A percentile compares a stretch with the other conserved stretches of the same genome.
Conservation (phyloP, 2,797 vertebrate genomes). For the Amazonetta brasiliensis region DNA sequence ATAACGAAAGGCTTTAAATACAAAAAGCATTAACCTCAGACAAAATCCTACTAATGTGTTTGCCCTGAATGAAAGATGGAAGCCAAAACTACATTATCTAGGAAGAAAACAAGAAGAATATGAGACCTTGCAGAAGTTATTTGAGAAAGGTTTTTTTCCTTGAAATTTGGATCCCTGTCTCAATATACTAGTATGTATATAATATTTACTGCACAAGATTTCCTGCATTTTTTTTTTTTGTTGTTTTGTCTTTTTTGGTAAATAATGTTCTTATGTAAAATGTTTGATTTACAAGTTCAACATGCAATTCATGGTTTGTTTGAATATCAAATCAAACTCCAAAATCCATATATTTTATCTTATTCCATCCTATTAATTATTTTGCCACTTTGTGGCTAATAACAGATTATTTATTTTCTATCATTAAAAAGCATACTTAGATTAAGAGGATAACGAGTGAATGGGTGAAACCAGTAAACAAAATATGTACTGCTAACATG, state of each 20-base stretch:
- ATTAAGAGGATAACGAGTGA: not conserved
- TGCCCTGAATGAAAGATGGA: not conserved
- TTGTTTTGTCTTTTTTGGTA: not conserved
- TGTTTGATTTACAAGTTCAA: not conserved
- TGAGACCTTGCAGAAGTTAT: not conserved
- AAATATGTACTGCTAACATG: not conserved
- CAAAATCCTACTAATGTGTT: not conserved
- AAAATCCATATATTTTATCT: not conserved
- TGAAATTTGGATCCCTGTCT: not conserved
- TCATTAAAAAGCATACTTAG: not conserved
- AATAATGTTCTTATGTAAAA: not conserved
- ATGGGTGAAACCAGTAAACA: not conserved
- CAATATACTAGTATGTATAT: not conserved
- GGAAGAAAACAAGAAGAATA: not conserved
- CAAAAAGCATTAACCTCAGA: not conserved
- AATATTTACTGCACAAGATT: not conserved
- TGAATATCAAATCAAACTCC: not conserved
- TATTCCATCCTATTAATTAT: not conserved
- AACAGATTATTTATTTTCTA: not conserved
- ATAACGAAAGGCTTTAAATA: not conserved
- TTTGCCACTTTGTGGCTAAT: not conserved
- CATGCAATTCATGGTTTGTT: not conserved
- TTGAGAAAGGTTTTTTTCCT: not conserved
- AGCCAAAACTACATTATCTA: not conserved
- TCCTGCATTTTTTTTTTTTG: not conserved